Evolutionary conservation across 2,797 vertebrate genomes (phyloP).

Genomic region (Anolis apletophallus): DNA sequence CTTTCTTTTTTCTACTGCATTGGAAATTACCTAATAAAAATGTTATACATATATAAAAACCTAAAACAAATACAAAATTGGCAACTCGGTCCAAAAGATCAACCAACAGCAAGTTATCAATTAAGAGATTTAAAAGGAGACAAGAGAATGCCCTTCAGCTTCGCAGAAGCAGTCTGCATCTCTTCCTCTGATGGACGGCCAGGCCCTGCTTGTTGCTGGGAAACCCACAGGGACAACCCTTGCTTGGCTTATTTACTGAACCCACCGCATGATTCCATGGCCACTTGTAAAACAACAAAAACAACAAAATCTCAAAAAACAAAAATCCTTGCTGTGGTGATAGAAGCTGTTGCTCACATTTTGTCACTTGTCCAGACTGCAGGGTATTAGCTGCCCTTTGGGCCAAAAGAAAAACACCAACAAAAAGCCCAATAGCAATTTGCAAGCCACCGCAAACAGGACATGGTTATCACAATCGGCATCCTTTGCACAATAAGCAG

Average conservation of each 20-base stretch:
- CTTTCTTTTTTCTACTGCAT: too few species aligned
- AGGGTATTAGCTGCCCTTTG: slow-evolving; percentile 33
- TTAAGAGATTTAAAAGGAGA: slow-evolving; percentile 8
- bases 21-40: too few species aligned
- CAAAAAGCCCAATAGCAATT: neutral
- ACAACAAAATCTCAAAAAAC: rapidly evolving
- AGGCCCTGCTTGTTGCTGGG: slow-evolving; percentile 14
- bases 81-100: neutral
- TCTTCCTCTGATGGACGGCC: slow-evolving; percentile 29
- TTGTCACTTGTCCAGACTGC: slow-evolving; percentile 24
- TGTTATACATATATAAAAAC: too few species aligned
- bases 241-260: neutral
- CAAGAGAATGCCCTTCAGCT: neutral
- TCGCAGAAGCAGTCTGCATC: neutral
- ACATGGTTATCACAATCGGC: slow-evolving; percentile 48
- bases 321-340: slow-evolving; percentile 26
- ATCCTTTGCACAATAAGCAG: slow-evolving; percentile 65
- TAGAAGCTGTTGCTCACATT: slow-evolving; percentile 34
- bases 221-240: neutral
- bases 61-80: neutral
- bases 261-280: neutral
- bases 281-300: slow-evolving; percentile 40
- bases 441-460: slow-evolving; percentile 35
- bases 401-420: slow-evolving; percentile 24
- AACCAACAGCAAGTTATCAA: slow-evolving; percentile 4